Evolutionary conservation across 2,797 vertebrate genomes (phyloP).

Genomic region (Vespertilio murinus): DNA sequence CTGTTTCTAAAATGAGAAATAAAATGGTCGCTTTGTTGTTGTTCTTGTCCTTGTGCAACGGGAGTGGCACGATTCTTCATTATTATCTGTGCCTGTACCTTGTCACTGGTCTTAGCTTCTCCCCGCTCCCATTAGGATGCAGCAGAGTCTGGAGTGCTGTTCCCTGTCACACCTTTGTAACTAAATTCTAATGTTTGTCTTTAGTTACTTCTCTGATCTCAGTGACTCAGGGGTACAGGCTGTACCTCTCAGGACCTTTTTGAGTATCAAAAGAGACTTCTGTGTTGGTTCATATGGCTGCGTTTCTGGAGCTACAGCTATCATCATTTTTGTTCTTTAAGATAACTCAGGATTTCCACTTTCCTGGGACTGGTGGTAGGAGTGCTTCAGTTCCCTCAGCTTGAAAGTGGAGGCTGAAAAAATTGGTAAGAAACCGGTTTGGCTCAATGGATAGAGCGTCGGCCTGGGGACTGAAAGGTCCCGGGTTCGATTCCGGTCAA

Average conservation of each 20-base stretch:
- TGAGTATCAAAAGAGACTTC: neutral
- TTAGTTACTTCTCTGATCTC: neutral
- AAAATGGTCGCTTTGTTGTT: neutral
- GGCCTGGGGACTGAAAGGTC: too few relatives aligned
- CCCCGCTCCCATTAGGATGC: neutral
- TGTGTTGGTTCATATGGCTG: neutral
- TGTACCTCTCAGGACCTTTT: neutral
- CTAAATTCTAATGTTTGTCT: neutral
- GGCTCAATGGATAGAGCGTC: too few relatives aligned
- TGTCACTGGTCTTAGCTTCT: neutral
- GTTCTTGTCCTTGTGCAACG: neutral
- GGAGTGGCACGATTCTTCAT: neutral
- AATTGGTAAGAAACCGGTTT: neutral
- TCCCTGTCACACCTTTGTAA: neutral
- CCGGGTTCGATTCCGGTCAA: too few relatives aligned
- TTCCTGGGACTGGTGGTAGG: neutral
- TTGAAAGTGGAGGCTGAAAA: neutral
- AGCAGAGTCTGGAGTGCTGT: rapidly evolving
- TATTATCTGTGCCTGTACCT: neutral
- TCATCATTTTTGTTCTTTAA: neutral
- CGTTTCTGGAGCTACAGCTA: neutral
- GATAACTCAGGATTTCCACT: neutral
- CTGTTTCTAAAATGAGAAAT: neutral
- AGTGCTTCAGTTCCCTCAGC: neutral
- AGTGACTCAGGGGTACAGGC: neutral